Conservation (phyloP, 2,113 vertebrate species). For the Gnathonemus echidnorhynchus region DNA sequence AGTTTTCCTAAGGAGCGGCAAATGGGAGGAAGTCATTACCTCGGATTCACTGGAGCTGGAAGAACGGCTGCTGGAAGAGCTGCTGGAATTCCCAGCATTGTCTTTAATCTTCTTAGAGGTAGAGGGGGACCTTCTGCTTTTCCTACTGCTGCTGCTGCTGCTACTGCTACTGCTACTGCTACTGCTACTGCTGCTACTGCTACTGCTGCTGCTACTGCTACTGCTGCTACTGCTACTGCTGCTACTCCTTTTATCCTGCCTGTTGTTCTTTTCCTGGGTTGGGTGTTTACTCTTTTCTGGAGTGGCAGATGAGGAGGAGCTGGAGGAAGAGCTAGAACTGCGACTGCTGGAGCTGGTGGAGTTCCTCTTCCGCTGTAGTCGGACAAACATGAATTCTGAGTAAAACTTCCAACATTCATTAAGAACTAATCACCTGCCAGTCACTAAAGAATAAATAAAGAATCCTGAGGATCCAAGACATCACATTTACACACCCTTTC, state of each 20-base stretch:
- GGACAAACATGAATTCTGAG: constrained; percentile 27
- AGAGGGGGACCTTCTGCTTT: background rate
- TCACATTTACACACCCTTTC: constrained; percentile 13
- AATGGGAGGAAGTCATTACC: background rate
- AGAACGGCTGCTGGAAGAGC: background rate
- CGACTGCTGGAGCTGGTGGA: constrained; percentile 30
- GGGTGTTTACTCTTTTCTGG: background rate
- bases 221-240: background rate
- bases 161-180: background rate
- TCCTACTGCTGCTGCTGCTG: background rate
- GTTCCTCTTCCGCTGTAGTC: constrained; percentile 14
- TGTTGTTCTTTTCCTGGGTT: background rate
- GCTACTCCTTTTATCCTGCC: background rate
- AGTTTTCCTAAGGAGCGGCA: background rate
- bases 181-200: background rate
- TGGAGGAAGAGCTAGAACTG: constrained; percentile 34
- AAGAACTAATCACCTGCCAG: background rate
- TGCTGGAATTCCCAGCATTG: background rate
- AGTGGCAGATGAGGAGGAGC: constrained; percentile 18
- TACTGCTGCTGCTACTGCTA: background rate
- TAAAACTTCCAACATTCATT: background rate
- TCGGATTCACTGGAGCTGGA: background rate
- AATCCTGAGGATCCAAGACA: background rate
- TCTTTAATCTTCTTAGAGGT: background rate
- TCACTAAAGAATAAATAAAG: background rate